These are phyloP conservation scores for Andrena praecox DNA, from an alignment of 2,888 invertebrate genomes.

Conservation along the genomic window DNA sequence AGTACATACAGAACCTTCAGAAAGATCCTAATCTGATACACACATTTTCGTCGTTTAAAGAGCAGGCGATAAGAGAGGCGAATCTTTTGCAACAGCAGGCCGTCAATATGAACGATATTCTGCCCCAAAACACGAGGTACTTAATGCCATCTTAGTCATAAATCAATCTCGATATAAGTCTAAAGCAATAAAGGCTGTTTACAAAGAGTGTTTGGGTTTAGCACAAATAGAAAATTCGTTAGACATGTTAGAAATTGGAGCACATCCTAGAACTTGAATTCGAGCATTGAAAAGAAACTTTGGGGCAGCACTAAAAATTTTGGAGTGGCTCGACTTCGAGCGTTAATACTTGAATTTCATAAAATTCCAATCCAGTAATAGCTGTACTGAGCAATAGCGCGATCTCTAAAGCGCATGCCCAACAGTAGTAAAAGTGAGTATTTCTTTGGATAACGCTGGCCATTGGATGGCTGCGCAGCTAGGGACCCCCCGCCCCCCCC, in stretches of 20 bases:
- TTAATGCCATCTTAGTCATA: conserved; percentile 83
- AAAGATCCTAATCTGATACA: conserved; percentile 81
- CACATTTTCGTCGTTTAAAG: conserved; percentile 81
- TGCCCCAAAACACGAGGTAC: conserved; percentile 83
- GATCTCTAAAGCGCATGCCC: no score
- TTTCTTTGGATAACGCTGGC: no score
- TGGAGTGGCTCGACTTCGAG: no score
- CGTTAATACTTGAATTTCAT: no score
- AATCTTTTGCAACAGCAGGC: conserved; percentile 77
- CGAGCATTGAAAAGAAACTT: neutral
- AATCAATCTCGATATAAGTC: conserved; percentile 39
- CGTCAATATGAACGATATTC: conserved; percentile 83
- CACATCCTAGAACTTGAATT: conserved; percentile 25
- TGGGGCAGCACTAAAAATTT: conserved; percentile 10
- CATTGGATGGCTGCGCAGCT: no score
- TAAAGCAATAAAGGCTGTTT: conserved; percentile 71
- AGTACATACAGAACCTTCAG: conserved; percentile 80
- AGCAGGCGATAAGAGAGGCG: conserved; percentile 80
- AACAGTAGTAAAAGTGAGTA: no score
- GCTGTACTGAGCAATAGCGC: no score
- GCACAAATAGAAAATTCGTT: conserved; percentile 65
- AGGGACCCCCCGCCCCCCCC: no score
- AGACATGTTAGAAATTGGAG: conserved; percentile 55
- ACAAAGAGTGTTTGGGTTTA: conserved; percentile 31
- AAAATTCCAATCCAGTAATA: no score